phyloP scores from a whole-genome alignment of 1,140 invertebrate species.

The Cardiocondyla obscurior region DNA sequence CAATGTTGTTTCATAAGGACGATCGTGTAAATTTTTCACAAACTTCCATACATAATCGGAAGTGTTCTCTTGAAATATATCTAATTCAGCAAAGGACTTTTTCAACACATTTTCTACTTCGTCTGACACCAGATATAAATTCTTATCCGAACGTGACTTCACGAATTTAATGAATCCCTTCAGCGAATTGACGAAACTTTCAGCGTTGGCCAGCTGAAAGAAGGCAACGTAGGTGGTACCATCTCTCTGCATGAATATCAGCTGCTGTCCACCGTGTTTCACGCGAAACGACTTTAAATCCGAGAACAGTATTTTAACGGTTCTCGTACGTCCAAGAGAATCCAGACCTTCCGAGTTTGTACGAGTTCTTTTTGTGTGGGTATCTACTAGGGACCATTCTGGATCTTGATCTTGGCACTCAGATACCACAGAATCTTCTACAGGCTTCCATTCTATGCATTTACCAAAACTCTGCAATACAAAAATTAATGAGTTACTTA shows the following conservation, averaged over 20 bases:
- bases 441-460: conserved; percentile 92
- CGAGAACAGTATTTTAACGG: conserved; percentile 87
- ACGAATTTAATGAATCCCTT: conserved; percentile 86
- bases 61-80: conserved; percentile 90
- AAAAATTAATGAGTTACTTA: background rate
- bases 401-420: conserved; percentile 91
- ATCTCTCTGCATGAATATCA: conserved; percentile 90
- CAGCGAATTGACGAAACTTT: conserved; percentile 89
- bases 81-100: conserved; percentile 93
- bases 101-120: conserved; percentile 88
- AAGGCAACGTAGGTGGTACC: conserved; percentile 91
- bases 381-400: conserved; percentile 92
- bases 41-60: conserved; percentile 88
- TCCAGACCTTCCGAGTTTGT: conserved; percentile 84
- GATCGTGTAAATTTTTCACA: conserved; percentile 88
- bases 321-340: conserved; percentile 84
- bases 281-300: conserved; percentile 88
- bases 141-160: conserved; percentile 88
- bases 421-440: conserved; percentile 88
- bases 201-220: conserved; percentile 94
- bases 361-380: conserved; percentile 85
- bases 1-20: conserved; percentile 92
- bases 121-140: conserved; percentile 87
- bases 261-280: conserved; percentile 87
- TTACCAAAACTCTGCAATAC: conserved; percentile 82